A percentile compares a stretch with the other conserved stretches of the same genome.
Conservation (phyloP, 1,140 invertebrate genomes). For the Papilio xuthus region DNA sequence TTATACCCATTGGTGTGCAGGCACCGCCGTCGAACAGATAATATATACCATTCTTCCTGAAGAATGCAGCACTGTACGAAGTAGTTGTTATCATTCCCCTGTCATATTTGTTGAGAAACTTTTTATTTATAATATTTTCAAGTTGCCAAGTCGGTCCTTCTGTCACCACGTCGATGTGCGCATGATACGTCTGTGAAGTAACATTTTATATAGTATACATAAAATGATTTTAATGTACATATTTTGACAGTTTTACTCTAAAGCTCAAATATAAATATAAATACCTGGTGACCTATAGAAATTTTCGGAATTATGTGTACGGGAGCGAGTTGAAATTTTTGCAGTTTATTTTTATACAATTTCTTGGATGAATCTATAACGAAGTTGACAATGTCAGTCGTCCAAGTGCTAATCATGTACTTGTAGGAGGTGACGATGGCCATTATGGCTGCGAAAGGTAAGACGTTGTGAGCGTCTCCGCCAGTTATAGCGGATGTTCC, state of each 20-base stretch:
- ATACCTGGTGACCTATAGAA: conserved; percentile 75
- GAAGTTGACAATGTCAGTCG: conserved; percentile 76
- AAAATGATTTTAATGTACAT: not conserved
- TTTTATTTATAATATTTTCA: conserved; percentile 59
- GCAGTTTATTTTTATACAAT: conserved; percentile 70
- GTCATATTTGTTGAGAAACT: conserved; percentile 73
- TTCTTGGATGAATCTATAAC: conserved; percentile 76
- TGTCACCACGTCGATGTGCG: conserved; percentile 65
- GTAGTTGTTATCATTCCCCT: conserved; percentile 79
- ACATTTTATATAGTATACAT: conserved; percentile 2
- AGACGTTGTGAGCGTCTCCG: conserved; percentile 61
- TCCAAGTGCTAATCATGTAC: conserved; percentile 79
- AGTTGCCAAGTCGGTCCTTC: conserved; percentile 73
- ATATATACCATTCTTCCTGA: conserved; percentile 76
- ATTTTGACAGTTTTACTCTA: not conserved
- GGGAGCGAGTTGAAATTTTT: conserved; percentile 69
- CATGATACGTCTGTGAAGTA: conserved; percentile 65
- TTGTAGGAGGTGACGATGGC: conserved; percentile 81
- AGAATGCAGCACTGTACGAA: conserved; percentile 79
- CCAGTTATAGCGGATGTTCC: conserved; percentile 69
- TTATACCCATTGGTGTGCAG: conserved; percentile 79
- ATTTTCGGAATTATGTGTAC: conserved; percentile 75
- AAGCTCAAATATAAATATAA: not conserved
- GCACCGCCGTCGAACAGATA: conserved; percentile 80
- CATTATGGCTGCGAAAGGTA: conserved; percentile 82